Evolutionary conservation across 2,797 vertebrate genomes (phyloP), one percentile per base, ranked within the genome.

Genomic region (Paedocypris micromegethes): DNA sequence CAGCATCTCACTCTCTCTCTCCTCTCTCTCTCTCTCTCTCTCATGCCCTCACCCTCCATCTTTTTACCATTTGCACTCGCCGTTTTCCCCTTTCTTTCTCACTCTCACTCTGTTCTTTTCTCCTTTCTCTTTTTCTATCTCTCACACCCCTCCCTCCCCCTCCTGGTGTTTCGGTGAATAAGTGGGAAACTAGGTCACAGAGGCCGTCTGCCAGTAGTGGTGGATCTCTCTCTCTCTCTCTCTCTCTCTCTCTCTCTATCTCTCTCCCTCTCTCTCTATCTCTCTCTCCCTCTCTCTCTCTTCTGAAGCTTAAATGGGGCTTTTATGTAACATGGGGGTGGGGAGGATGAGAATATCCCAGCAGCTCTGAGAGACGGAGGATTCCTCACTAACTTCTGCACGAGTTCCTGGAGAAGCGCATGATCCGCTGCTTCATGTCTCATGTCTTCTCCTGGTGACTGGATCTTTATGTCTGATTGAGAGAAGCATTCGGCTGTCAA

Each of bases 181-280:
- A 81, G 79, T 79, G 79, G 70, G 70, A 91, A 92, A 88, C 80
- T 88, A 90, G 87, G 87, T 88, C 87, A 88, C 83, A 86, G 81
- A 77, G 70, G 23, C 64, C 42, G 49, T 73, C 65, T 78, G 68
- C 74, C 74, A 74, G 60, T 78, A 78, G 67, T 81, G 75, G 73
- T 61, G 74, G 68, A 70, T 81, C 78, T 75, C 70, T 75, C n/a
- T n/a, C n/a, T n/a, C n/a, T n/a, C n/a, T n/a, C n/a, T n/a, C n/a
- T n/a, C n/a, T n/a, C n/a, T n/a, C n/a, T n/a, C n/a, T n/a, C n/a
- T n/a, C n/a, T n/a, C n/a, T n/a, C n/a, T n/a, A n/a, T n/a, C n/a
- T n/a, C n/a, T n/a, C n/a, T n/a, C n/a, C n/a, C n/a, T n/a, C n/a
- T n/a, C n/a, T n/a, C n/a, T n/a, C n/a, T n/a, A n/a, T n/a, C n/a